Percentiles rank a stretch among this genome's conserved stretches.
Conservation (phyloP, 1,140 invertebrate genomes). For the Zaprionus ghesquierei region DNA sequence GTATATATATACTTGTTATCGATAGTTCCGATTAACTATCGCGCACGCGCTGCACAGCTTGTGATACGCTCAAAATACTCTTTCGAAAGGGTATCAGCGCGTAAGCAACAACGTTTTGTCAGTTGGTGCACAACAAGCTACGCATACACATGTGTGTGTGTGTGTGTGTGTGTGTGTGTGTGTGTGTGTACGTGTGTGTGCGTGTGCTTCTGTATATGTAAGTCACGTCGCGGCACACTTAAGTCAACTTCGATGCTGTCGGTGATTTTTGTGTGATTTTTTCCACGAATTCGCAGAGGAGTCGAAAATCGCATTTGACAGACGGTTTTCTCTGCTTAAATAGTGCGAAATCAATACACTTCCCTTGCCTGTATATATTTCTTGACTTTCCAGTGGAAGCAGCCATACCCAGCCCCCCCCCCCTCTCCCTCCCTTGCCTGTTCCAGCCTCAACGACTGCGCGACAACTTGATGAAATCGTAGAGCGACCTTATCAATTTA, state of each 20-base stretch:
- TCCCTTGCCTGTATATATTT: too few species aligned
- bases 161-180: conserved; percentile 7
- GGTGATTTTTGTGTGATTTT: conserved; percentile 11
- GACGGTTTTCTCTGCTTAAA: conserved; percentile 47
- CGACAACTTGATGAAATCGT: conserved; percentile 27
- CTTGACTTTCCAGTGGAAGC: not conserved
- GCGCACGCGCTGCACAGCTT: not conserved
- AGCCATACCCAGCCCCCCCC: not conserved
- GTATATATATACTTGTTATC: too few species aligned
- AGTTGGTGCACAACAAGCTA: not conserved
- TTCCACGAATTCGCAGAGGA: conserved; percentile 28
- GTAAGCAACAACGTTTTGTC: not conserved
- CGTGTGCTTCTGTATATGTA: conserved; percentile 26
- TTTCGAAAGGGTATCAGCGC: not conserved
- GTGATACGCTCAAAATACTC: not conserved
- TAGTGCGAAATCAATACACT: conserved; percentile 44
- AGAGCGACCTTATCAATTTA: conserved; percentile 68
- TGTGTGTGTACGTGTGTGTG: not conserved
- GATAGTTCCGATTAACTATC: too few species aligned
- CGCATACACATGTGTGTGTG: not conserved
- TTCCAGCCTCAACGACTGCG: not conserved
- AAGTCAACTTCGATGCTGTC: conserved; percentile 3
- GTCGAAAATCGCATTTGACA: not conserved
- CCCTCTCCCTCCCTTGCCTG: not conserved
- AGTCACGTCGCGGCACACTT: conserved; percentile 42